Evolutionary conservation across 1,140 invertebrate genomes (phyloP), one percentile per base, ranked within the genome.

Genomic region (Drosophila punjabiensis): DNA sequence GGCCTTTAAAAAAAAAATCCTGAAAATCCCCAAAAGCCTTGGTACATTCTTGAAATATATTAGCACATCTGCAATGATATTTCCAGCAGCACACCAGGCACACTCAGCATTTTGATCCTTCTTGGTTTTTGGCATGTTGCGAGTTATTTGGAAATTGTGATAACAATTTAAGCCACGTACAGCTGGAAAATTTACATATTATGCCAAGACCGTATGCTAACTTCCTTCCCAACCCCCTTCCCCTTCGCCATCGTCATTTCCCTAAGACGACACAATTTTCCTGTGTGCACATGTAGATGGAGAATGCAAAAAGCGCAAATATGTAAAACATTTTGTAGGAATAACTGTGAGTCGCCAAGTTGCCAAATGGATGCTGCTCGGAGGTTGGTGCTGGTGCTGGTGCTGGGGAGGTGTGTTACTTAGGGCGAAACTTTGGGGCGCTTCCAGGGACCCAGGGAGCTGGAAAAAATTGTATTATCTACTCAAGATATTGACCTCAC

Each of bases 241-340:
- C 45, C 6, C 20, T 33, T 32, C 16, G 13, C n/a, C 53, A 18
- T 24, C 20, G 2, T 0, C 32, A 8, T 20, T 14, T 13, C 11
- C 76, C 28, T 16, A 18, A 63, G 50, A 66, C 39, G 53, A 73
- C 41, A 62, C 41, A 62, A 43, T 82, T 66, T 82, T 69, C 66
- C 60, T 58, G 64, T 62, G 66, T 62, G 56, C 69, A 48, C 55
- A 74, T 45, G 8, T 20, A 28, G n/a, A 48, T 35, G 59, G 39
- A 20, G 56, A 68, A 63, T 67, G 82, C 78, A 74, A 74, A 75
- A 78, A 63, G 66, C 68, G 59, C 78, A 86, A 86, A 81, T 86
- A 86, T 85, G 82, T 82, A 86, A 86, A 85, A 60, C 79, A 85
- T 85, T 86, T 39, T 68, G 64, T 62, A 48, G 53, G 48, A 78